Evolutionary conservation across 2,888 invertebrate species (phyloP), one percentile per base, ranked within the genome.

Genomic region (Orchestes rusci): DNA sequence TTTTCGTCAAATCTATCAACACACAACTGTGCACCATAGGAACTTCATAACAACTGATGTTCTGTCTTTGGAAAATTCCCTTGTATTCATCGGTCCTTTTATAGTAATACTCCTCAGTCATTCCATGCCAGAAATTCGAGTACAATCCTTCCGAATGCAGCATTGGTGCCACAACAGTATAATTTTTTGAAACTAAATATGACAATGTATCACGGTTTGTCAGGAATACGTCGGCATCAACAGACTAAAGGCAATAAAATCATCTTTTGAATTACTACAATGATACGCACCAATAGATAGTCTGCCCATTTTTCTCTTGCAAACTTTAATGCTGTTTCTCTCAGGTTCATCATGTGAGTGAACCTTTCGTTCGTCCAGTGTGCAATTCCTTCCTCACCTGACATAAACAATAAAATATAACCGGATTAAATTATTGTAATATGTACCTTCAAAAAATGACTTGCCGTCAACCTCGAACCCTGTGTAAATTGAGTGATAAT

Each of bases 121-220:
- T 93, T 3, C 86, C 95, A 56, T 87, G 87, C 96, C 96, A 97
- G 68, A 91, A 97, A 67, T 97, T 97, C 13, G 92, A 91, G 66
- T 95, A 96, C 27, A 87, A 67, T 10, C 88, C 86, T 47, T 90
- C 86, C 0, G 93, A 88, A 40, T 80, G 73, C 19, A 96, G 70
- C 82, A 95, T 82, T 1, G 96, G 95, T 0, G 92, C 84, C 2
- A 83, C 78, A 7, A 93, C 72, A 2, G 78, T 73, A 10, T 77
- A 59, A 27, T 77, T 71, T 54, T 82, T 79, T 0, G 63, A 60
- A 0, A 88, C 75, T 16, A 93, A 68, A 35, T 70, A 60, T 45
- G 73, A 72, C 0, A 93, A 64, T 0, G 83, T 75, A 10, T 75
- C 65, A 1, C 74, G 70, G 54, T 87, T 77, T 7, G 82, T 82